Conservation (phyloP, 2,888 invertebrate genomes). For the Norana najaformis region DNA sequence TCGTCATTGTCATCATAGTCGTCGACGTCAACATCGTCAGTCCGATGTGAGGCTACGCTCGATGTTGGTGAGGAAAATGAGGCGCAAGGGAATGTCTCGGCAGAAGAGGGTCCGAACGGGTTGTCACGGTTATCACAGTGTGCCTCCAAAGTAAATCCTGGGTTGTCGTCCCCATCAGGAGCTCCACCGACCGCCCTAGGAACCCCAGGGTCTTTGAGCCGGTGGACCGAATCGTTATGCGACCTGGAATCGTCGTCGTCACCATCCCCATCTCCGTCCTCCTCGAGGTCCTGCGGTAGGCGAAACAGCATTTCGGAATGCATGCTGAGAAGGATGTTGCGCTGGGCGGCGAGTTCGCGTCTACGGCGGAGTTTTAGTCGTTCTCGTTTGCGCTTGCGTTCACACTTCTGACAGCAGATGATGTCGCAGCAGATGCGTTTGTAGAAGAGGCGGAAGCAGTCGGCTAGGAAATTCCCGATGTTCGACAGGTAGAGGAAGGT, state of each 20-base stretch:
- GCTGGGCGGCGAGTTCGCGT: slow-evolving; percentile 33
- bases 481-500: slow-evolving; percentile 50
- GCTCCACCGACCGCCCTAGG: not conserved
- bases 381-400: slow-evolving; percentile 43
- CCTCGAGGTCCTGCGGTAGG: not conserved
- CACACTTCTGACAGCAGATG: slow-evolving; percentile 47
- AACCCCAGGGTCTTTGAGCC: not conserved
- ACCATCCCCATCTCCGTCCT: not conserved
- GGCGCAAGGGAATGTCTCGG: not conserved
- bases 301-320: not conserved
- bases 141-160: not conserved
- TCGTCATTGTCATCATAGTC: not conserved
- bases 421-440: slow-evolving; percentile 48
- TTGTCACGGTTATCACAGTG: not conserved
- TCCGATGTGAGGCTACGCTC: not conserved
- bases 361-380: slow-evolving; percentile 35
- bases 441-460: slow-evolving; percentile 49
- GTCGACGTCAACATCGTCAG: not conserved
- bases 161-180: not conserved
- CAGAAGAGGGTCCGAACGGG: not conserved
- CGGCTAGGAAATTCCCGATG: slow-evolving; percentile 51
- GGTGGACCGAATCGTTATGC: not conserved
- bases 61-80: not conserved
- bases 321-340: slow-evolving; percentile 30
- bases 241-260: not conserved